These are phyloP conservation scores for Bubo blakistoni DNA, from an alignment of 2,113 vertebrate genomes.

Conservation along the genomic window DNA sequence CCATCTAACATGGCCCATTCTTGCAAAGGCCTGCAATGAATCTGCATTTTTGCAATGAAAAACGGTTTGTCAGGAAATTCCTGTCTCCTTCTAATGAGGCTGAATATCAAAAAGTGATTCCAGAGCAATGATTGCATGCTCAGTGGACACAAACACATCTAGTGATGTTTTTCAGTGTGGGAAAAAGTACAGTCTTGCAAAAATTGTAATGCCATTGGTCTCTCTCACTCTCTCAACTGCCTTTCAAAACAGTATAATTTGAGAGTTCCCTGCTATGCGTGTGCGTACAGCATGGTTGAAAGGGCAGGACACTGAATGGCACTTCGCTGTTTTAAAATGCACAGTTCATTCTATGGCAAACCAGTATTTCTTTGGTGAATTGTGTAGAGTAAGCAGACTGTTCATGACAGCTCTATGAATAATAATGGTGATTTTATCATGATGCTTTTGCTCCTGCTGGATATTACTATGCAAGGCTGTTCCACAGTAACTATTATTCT, in stretches of 20 bases:
- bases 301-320: neutral
- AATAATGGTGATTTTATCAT: slow-evolving; percentile 34
- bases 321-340: slow-evolving; percentile 4
- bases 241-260: neutral
- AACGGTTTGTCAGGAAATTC: neutral
- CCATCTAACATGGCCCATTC: neutral
- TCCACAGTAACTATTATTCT: neutral
- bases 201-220: neutral
- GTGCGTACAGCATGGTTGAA: neutral
- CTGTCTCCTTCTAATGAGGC: neutral
- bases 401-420: slow-evolving; percentile 44
- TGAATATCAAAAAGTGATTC: slow-evolving; percentile 12
- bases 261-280: neutral
- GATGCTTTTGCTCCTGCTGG: neutral
- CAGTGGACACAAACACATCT: neutral
- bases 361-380: neutral
- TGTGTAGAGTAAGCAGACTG: slow-evolving; percentile 21
- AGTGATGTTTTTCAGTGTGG: neutral
- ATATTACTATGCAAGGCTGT: slow-evolving; percentile 6
- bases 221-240: neutral
- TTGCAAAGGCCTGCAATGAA: neutral
- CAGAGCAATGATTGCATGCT: neutral
- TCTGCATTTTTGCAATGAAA: neutral
- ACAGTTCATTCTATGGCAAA: neutral
- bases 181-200: neutral